Evolutionary conservation across 2,797 vertebrate species (phyloP).

Genomic region (Loriculus beryllinus): DNA sequence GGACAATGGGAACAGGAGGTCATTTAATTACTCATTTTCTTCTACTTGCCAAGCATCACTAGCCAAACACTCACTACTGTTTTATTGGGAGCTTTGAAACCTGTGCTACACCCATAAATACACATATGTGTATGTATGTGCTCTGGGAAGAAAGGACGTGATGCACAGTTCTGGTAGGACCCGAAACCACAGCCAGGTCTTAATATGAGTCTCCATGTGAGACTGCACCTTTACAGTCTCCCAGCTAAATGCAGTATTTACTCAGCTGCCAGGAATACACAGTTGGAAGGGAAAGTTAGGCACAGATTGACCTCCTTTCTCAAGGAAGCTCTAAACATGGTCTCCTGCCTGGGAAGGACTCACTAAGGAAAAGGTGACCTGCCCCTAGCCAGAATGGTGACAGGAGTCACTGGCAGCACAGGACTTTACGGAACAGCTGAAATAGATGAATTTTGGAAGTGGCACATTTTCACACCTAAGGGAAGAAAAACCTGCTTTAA

Average conservation of each 20-base stretch:
- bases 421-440: background rate
- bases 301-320: background rate
- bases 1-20: conserved; percentile 20
- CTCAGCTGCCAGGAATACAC: background rate
- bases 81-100: background rate
- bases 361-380: background rate
- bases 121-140: accelerated
- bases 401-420: background rate
- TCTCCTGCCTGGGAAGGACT: background rate
- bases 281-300: background rate
- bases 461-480: background rate
- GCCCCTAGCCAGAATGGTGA: background rate
- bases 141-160: background rate
- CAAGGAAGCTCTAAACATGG: background rate
- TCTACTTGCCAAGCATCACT: background rate
- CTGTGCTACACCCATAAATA: background rate
- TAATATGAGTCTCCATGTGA: accelerated
- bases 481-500: conserved; percentile 15
- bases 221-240: background rate
- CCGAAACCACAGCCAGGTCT: background rate
- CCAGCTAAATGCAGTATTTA: background rate
- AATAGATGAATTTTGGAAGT: background rate
- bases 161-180: background rate
- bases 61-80: background rate
- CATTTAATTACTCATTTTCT: background rate